Conservation (phyloP, 1,140 invertebrate genomes). For the Dinoponera quadriceps region DNA sequence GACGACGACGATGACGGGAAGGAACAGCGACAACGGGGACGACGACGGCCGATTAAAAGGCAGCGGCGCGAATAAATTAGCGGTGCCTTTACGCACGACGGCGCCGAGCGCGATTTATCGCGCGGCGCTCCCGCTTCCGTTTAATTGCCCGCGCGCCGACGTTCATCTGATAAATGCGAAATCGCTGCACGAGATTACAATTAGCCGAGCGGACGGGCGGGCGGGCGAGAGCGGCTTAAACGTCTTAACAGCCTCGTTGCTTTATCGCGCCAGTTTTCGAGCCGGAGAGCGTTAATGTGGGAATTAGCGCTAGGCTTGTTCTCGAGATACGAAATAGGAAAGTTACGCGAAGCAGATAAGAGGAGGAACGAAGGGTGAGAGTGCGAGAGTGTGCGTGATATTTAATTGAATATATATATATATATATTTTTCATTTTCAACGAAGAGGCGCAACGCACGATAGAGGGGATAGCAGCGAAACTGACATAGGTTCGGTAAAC, state of each 20-base stretch:
- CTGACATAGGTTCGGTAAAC: no score
- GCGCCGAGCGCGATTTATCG: slow-evolving; percentile 56
- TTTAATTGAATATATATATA: neutral
- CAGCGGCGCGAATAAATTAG: slow-evolving; percentile 55
- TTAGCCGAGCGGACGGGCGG: slow-evolving; percentile 41
- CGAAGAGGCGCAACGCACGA: neutral
- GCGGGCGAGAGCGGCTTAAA: slow-evolving; percentile 43
- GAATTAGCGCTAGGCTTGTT: slow-evolving; percentile 47
- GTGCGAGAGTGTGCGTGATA: neutral
- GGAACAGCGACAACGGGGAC: neutral
- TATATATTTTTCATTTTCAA: neutral
- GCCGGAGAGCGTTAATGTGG: slow-evolving; percentile 44
- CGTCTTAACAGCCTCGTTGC: slow-evolving; percentile 47
- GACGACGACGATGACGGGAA: no score
- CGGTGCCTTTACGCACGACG: slow-evolving; percentile 46
- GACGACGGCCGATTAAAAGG: slow-evolving; percentile 46
- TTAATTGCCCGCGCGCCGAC: slow-evolving; percentile 56
- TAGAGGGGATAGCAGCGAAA: no score
- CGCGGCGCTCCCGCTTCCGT: slow-evolving; percentile 49
- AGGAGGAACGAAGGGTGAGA: slow-evolving; percentile 9
- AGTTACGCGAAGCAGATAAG: slow-evolving; percentile 10
- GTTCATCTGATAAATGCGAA: slow-evolving; percentile 61
- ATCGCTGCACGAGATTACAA: slow-evolving; percentile 61
- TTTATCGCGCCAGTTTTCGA: slow-evolving; percentile 46
- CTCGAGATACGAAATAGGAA: slow-evolving; percentile 35